phyloP scores from a whole-genome alignment of 1,140 invertebrate genomes.

The Tetraneura akinire region DNA sequence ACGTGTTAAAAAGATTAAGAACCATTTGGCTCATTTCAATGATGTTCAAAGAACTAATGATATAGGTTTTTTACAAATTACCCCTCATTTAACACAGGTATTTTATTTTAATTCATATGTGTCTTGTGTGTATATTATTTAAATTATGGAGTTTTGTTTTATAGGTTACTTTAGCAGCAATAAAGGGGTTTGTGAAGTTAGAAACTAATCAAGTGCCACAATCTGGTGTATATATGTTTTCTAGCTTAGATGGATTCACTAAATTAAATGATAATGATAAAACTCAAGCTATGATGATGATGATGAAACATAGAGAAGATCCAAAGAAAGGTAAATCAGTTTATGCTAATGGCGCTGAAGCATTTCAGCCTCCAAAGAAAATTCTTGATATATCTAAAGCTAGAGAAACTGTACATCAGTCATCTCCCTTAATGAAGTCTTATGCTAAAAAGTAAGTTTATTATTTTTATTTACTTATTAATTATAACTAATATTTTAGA shows the following conservation, averaged over 20 bases:
- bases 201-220: conserved; percentile 47
- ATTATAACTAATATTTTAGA: not conserved
- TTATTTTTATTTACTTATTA: not conserved
- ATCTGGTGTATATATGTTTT: conserved; percentile 38
- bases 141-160: not conserved
- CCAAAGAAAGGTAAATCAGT: conserved; percentile 39
- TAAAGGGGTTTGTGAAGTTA: conserved; percentile 34
- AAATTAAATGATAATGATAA: conserved; percentile 42
- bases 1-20: conserved; percentile 39
- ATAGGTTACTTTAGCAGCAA: conserved; percentile 41
- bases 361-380: conserved; percentile 10
- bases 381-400: conserved; percentile 31
- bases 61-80: conserved; percentile 24
- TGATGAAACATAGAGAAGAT: conserved; percentile 41
- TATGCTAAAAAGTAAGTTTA: conserved; percentile 29
- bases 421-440: conserved; percentile 43
- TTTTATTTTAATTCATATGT: not conserved
- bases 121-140: too few species aligned
- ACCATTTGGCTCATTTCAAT: conserved; percentile 10
- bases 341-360: conserved; percentile 35
- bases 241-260: conserved; percentile 14
- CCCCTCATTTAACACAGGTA: conserved; percentile 48
- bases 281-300: conserved; percentile 42
- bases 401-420: conserved; percentile 29
- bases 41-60: conserved; percentile 15